A percentile compares a stretch with the other conserved stretches of the same genome.
phyloP scores from a whole-genome alignment of 2,797 vertebrate genomes.

The Squalus acanthias region DNA sequence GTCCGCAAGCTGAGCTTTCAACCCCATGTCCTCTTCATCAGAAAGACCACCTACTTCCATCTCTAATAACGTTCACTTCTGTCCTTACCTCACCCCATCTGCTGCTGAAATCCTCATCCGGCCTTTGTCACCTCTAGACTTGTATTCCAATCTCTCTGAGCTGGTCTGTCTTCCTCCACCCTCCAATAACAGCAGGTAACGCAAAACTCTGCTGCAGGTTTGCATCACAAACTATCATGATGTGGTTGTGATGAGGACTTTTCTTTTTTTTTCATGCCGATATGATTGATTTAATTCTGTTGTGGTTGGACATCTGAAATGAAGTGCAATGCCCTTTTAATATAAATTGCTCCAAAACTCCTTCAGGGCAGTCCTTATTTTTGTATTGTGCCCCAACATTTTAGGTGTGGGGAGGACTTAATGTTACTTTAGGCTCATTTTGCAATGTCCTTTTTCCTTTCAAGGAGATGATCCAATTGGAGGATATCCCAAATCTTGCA shows the following conservation, averaged over 20 bases:
- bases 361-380: not conserved
- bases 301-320: not conserved
- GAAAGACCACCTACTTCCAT: not conserved
- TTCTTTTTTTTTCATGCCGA: not conserved
- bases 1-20: not conserved
- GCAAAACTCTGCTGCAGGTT: not conserved
- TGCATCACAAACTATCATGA: not conserved
- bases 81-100: too few relatives aligned
- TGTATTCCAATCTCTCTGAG: too few relatives aligned
- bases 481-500: constrained; percentile 86
- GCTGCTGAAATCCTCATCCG: too few relatives aligned
- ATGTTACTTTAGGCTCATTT: not conserved
- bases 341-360: not conserved
- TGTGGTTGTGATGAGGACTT: not conserved
- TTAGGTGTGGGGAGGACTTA: not conserved
- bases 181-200: too few relatives aligned
- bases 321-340: not conserved
- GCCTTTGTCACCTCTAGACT: too few relatives aligned
- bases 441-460: not conserved
- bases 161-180: too few relatives aligned
- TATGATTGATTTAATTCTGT: not conserved
- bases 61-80: too few relatives aligned
- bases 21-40: not conserved
- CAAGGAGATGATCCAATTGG: constrained; percentile 95
- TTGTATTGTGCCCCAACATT: not conserved